Base-by-base conservation (phyloP, 1,140 invertebrate species). In the Ephestia elutella region DNA sequence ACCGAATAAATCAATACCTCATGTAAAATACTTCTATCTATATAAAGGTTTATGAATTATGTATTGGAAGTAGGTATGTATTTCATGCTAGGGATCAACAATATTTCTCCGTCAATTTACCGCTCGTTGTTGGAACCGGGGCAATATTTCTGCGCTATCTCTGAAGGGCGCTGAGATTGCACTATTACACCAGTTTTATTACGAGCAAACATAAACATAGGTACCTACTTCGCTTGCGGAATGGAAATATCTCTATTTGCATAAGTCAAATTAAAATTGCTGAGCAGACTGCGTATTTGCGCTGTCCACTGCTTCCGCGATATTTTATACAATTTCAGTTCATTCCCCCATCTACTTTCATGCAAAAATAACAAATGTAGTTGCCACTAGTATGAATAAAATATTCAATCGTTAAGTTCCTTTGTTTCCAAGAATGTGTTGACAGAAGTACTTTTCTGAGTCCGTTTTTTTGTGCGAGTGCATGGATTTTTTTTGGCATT, bases 101-200 rank as follows among this genome's bases (percentile, higher is more conserved):
- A 75, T 62, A 68, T 70, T 75, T 75, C 73, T 67, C 68, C 64
- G 66, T 64, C 73, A 78, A 80, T 76, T 74, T 78, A 73, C 67
- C 53, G 73, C 61, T 65, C 68, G 56, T 66, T 48, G 53, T 49
- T 63, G 68, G 70, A 76, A 78, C 74, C 68, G 71, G 59, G 70
- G 71, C 71, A 72, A 78, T 78, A 76, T 72, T 62, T 76, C 56
- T 71, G 54, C 65, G 56, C 68, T 80, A 76, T 78, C 73, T 75
- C 58, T 50, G 54, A 68, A 62, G 70, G 64, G 64, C 50, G 68
- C 68, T 67, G 67, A 72, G 75, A 78, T 78, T 80, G 71, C 61
- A 72, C 62, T 68, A 64, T 68, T 64, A 70, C 64, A 57, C 50
- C 32, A 57, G 60, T 68, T 65, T 63, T 66, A 70, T 73, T 63